Evolutionary conservation across 2,113 vertebrate species (phyloP).

Genomic region (Saimiri boliviensis): DNA sequence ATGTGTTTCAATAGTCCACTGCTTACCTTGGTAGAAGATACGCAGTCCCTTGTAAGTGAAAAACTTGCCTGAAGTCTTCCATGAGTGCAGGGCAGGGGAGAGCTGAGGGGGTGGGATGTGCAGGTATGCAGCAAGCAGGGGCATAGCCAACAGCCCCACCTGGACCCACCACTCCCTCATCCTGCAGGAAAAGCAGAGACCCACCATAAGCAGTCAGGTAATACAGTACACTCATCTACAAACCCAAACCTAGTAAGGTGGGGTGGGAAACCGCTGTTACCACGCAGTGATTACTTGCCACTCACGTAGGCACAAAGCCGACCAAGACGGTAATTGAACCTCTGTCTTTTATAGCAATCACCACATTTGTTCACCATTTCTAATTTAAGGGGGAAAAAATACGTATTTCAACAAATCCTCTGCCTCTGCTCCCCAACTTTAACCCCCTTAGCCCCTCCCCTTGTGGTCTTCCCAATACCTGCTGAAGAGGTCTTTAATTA

Average conservation of each 20-base stretch:
- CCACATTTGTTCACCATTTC: not conserved
- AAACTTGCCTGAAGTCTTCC: conserved; percentile 87
- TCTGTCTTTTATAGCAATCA: not conserved
- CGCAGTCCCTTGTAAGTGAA: conserved; percentile 90
- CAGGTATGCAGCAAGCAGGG: conserved; percentile 93
- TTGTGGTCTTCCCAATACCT: not conserved
- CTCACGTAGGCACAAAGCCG: not conserved
- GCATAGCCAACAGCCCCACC: conserved; percentile 89
- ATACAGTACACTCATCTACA: fast-evolving
- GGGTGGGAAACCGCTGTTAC: not conserved
- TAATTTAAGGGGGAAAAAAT: not conserved
- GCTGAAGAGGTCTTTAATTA: not conserved
- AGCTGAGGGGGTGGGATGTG: conserved; percentile 93
- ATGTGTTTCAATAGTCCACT: not conserved
- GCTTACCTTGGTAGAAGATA: conserved; percentile 94
- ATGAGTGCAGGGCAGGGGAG: conserved; percentile 90
- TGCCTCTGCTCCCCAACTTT: not conserved
- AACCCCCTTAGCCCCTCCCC: not conserved
- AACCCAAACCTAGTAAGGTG: not conserved
- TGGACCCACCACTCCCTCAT: conserved; percentile 98
- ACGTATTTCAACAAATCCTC: not conserved
- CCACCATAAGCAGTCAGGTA: not conserved
- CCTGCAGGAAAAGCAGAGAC: conserved; percentile 70
- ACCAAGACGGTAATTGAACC: not conserved
- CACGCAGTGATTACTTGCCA: not conserved